These are phyloP conservation scores for Hylaea fasciaria DNA, from an alignment of 2,888 invertebrate genomes.

Conservation along the genomic window DNA sequence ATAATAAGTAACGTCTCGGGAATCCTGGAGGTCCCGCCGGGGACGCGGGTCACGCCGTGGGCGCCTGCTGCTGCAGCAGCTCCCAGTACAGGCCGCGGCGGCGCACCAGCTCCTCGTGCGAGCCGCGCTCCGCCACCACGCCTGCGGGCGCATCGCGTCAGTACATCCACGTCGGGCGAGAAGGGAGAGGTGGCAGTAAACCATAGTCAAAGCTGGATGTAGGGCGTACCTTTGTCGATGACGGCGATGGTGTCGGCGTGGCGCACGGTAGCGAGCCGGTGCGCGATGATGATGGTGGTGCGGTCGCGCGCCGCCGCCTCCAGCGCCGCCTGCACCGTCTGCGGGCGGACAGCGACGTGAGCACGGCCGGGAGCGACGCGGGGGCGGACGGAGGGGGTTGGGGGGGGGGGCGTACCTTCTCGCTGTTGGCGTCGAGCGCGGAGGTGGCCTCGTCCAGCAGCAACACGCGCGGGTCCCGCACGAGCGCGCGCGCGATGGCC, in stretches of 20 bases:
- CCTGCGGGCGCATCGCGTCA: slow-evolving; percentile 55
- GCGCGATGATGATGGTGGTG: slow-evolving; percentile 93
- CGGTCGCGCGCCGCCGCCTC: slow-evolving; percentile 90
- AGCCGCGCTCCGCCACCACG: slow-evolving; percentile 70
- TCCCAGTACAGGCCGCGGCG: slow-evolving; percentile 70
- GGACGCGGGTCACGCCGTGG: slow-evolving; percentile 23
- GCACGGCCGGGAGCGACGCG: neutral
- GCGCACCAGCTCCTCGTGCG: slow-evolving; percentile 68
- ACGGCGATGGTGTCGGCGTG: slow-evolving; percentile 93
- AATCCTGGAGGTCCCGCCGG: too few species aligned
- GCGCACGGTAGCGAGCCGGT: slow-evolving; percentile 92
- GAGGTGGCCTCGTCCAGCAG: slow-evolving; percentile 89
- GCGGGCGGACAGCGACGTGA: slow-evolving; percentile 27
- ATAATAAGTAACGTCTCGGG: too few species aligned
- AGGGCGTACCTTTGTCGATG: slow-evolving; percentile 87
- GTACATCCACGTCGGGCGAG: too few species aligned
- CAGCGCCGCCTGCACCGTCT: slow-evolving; percentile 92
- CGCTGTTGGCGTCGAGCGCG: slow-evolving; percentile 88
- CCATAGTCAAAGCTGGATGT: too few species aligned
- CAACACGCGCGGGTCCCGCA: slow-evolving; percentile 86
- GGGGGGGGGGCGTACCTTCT: slow-evolving; percentile 80
- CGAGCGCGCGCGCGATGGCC: slow-evolving; percentile 88
- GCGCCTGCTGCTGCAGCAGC: slow-evolving; percentile 69
- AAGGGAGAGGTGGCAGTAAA: too few species aligned
- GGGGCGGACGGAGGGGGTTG: neutral